A percentile compares a stretch with the other conserved stretches of the same genome.
Evolutionary conservation across 2,113 vertebrate genomes (phyloP).

Genomic region (Dascyllus trimaculatus): DNA sequence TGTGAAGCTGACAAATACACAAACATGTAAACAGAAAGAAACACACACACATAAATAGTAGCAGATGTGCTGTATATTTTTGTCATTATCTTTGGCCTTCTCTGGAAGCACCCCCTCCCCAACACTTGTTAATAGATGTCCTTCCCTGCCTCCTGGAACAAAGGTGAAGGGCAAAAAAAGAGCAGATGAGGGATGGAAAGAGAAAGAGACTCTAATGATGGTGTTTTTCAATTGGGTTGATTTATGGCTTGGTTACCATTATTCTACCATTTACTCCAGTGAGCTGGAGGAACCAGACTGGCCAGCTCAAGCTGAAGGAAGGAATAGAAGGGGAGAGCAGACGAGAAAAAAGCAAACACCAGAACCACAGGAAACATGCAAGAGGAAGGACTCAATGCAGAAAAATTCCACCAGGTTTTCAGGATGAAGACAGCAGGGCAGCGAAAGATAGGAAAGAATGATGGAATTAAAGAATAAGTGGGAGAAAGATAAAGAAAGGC

Average conservation of each 20-base stretch:
- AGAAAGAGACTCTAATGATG: slow-evolving; percentile 59
- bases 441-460: slow-evolving; percentile 36
- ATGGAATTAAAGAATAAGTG: slow-evolving; percentile 46
- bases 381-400: slow-evolving; percentile 23
- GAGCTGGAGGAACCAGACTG: slow-evolving; percentile 51
- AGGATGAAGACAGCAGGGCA: slow-evolving; percentile 55
- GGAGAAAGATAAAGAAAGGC: slow-evolving; percentile 50
- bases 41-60: slow-evolving; percentile 9
- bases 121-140: slow-evolving; percentile 38
- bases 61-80: slow-evolving; percentile 8
- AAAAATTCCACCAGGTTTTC: slow-evolving; percentile 23
- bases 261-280: slow-evolving; percentile 72
- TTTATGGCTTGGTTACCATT: slow-evolving; percentile 77
- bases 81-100: slow-evolving; percentile 48
- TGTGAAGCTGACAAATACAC: slow-evolving; percentile 20
- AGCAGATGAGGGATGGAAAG: slow-evolving; percentile 58
- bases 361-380: slow-evolving; percentile 23
- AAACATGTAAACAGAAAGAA: slow-evolving; percentile 20
- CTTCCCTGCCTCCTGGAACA: slow-evolving; percentile 57
- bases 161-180: slow-evolving; percentile 78
- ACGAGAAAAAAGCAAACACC: slow-evolving; percentile 7
- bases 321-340: neutral
- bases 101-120: slow-evolving; percentile 18
- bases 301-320: slow-evolving; percentile 44
- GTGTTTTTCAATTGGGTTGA: slow-evolving; percentile 79